Evolutionary conservation across 1,140 invertebrate genomes (phyloP).

Genomic region (Solenopsis invicta): DNA sequence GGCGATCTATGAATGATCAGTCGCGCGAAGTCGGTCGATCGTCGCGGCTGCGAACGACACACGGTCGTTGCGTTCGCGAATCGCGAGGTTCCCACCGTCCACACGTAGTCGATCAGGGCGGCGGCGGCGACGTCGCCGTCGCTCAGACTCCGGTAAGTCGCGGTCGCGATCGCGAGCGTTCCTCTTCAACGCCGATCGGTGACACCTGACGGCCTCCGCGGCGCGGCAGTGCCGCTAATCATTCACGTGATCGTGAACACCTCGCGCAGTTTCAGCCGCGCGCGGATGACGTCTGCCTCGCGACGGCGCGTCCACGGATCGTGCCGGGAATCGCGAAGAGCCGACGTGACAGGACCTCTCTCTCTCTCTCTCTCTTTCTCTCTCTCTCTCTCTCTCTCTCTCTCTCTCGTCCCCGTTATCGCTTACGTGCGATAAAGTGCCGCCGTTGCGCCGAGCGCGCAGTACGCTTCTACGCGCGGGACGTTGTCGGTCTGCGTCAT

Average conservation of each 20-base stretch:
- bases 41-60: neutral
- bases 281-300: neutral
- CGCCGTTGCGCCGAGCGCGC: neutral
- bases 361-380: too few species aligned
- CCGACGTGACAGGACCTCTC: neutral
- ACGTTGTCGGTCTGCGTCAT: neutral
- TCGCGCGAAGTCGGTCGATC: constrained; percentile 8
- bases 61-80: neutral
- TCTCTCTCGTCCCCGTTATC: neutral
- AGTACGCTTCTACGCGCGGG: constrained; percentile 4
- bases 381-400: too few species aligned
- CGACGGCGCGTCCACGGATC: neutral
- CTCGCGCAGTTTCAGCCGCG: constrained; percentile 1
- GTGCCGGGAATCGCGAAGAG: neutral
- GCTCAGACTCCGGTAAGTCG: too few species aligned
- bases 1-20: constrained; percentile 7
- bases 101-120: neutral
- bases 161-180: constrained; percentile 18
- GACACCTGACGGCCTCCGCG: neutral
- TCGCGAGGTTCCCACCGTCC: neutral
- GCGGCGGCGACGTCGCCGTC: neutral
- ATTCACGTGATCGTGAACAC: constrained; percentile 34
- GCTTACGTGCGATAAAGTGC: neutral
- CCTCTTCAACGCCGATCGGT: constrained; percentile 1
- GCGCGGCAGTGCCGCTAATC: constrained; percentile 5